Base-by-base conservation (phyloP, 2,113 vertebrate genomes). In the Phrynosoma platyrhinos region DNA sequence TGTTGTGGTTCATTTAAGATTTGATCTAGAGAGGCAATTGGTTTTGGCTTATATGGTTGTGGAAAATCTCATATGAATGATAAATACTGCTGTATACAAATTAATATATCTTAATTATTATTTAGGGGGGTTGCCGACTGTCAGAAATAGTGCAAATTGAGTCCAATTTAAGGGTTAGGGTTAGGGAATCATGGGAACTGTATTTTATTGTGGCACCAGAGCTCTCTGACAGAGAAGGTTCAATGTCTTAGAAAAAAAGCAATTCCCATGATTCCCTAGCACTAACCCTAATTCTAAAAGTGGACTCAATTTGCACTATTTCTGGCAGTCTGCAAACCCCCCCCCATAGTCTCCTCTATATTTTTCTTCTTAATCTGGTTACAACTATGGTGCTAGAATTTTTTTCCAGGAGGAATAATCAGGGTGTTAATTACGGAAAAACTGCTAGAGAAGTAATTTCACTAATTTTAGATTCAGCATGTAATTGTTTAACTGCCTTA, bases 381-480 rank as follows among this genome's bases (percentile, higher is more conserved):
- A 25, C 20, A 66, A 8, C n/a, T 6, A 10, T 66, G 25, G 27
- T 66, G 62, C 27, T 4, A 82, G 55, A 66, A 32, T 36, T 1
- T 58, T 71, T 79, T 78, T 47, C 25, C 20, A 32, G 69, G 72
- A 55, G 36, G 20, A 2, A n/a, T 84, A 30, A 25, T 23, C 52
- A 82, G 32, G 52, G 16, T 36, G 52, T 72, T 80, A 90, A 88
- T 30, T 16, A 9, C 88, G 53, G 83, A 80, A 32, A 87, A 90
- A 83, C 75, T 91, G 32, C 21, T 71, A 0, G n/a, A 89, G 72
- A 86, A 92, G 78, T 72, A 80, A 66, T 83, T 82, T 77, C 21
- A 88, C 21, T 68, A 83, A 36, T 82, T 83, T 87, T 80, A 84
- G 53, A 18, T 21, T 76, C 82, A 77, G 3, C 69, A 2, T 66